Base-by-base conservation (phyloP, 2,113 vertebrate species). In the Aptenodytes forsteri region DNA sequence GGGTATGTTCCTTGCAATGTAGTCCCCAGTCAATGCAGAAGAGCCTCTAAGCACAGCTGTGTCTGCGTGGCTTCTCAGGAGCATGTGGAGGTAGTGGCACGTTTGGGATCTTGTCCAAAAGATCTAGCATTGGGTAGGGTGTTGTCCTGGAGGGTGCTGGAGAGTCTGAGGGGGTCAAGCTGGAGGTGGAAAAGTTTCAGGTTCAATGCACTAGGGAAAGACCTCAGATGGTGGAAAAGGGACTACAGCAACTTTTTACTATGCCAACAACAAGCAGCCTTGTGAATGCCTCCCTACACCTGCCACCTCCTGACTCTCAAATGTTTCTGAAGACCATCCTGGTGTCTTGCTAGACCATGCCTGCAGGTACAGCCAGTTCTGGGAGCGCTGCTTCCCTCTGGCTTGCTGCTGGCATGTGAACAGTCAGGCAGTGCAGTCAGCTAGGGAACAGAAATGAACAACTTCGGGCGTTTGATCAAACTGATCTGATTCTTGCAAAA, bases 41-140 rank as follows among this genome's bases (percentile, higher is more conserved):
- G 61, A 64, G 7, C 21, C 16, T 22, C 22, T 32, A n/a, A 56
- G 58, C 30, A 27, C 1, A 4, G 25, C 25, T 25, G 10, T 49
- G 49, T 18, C 64, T 3, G 0, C 3, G 19, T 11, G 30, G 32
- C 26, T 70, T 73, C 56, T n/a, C 49, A 26, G 49, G 44, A 77
- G n/a, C 58, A 30, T 0, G 3, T 50, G 59, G 26, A 55, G 25
- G 27, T 1, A 34, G 11, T 8, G 40, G 14, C 14, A 4, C 5
- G 16, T 14, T 7, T 30, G 38, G n/a, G n/a, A 26, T 58, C 16
- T 40, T 46, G 26, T 27, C 54, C 38, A 5, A 50, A 55, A 44
- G 49, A 30, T 13, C 25, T 44, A 29, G 15, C 23, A 21, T 4
- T 1, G 1, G 21, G 16, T 1, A 18, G 7, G 14, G 9, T 0